These are phyloP conservation scores for Drosophila simulans DNA, from an alignment of 1,140 invertebrate genomes.

Conservation along the genomic window DNA sequence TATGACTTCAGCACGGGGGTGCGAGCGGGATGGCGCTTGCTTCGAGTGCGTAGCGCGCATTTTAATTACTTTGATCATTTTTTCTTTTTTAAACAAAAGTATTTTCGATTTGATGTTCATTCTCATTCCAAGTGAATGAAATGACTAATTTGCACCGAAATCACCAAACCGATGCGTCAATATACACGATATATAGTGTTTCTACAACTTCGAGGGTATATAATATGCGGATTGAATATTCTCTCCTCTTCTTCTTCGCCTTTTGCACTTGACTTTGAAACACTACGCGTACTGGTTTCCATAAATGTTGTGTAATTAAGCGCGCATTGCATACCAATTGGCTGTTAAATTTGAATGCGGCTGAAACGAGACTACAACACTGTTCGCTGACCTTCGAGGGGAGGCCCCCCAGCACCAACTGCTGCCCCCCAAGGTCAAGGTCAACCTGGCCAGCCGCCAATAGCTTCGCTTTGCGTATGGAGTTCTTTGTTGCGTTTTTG, in stretches of 20 bases:
- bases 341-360: not conserved
- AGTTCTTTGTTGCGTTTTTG: not conserved
- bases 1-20: not conserved
- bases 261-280: slow-evolving; percentile 67
- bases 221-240: not conserved
- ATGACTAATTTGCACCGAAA: no score
- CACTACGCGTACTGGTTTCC: not conserved
- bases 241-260: slow-evolving; percentile 12
- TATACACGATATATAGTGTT: not conserved
- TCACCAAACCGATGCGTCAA: no score
- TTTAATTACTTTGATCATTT: slow-evolving; percentile 55
- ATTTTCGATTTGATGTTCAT: no score
- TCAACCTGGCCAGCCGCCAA: not conserved
- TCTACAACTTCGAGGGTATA: not conserved
- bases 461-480: not conserved
- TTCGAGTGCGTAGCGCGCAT: slow-evolving; percentile 46
- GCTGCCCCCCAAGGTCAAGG: slow-evolving; percentile 2
- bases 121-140: no score
- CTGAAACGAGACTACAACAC: not conserved
- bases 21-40: not conserved
- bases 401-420: not conserved
- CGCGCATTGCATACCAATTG: slow-evolving; percentile 55
- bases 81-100: no score
- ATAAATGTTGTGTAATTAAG: slow-evolving; percentile 57
- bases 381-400: not conserved